Evolutionary conservation across 2,113 vertebrate genomes (phyloP).

Genomic region (Ariopsis seemanni): DNA sequence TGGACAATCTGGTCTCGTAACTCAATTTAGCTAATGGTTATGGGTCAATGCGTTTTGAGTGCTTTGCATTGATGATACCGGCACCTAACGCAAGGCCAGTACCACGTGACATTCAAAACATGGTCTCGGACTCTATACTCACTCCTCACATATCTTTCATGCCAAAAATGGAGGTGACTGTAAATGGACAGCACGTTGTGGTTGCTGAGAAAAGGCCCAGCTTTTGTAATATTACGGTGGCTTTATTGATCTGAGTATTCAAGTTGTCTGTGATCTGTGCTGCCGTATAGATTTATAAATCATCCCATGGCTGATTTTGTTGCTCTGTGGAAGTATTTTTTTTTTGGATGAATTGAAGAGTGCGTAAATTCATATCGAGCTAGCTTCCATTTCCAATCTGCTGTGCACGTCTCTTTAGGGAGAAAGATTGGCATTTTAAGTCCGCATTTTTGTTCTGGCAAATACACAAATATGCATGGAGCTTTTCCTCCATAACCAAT

Average conservation of each 20-base stretch:
- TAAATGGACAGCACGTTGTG: background rate
- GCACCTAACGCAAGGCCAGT: background rate
- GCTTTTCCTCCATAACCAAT: background rate
- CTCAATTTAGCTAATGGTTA: slow-evolving; percentile 39
- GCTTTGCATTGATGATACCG: slow-evolving; percentile 7
- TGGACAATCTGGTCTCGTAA: slow-evolving; percentile 6
- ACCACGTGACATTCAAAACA: background rate
- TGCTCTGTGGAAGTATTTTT: background rate
- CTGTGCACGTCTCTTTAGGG: background rate
- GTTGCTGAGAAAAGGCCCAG: background rate
- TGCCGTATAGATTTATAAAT: background rate
- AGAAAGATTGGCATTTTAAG: background rate
- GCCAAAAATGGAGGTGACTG: background rate
- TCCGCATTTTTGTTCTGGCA: background rate
- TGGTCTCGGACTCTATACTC: background rate
- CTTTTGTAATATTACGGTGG: background rate
- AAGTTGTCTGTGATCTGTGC: background rate
- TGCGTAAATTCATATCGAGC: background rate
- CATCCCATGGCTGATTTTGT: background rate
- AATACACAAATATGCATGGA: background rate
- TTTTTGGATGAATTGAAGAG: background rate
- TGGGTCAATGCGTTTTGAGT: slow-evolving; percentile 14
- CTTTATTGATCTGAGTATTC: slow-evolving; percentile 1
- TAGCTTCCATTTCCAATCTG: background rate
- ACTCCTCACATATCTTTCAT: background rate